phyloP scores from a whole-genome alignment of 2,113 vertebrate species.

The Felis catus region F.catus_Fca126_mat1.0 CM031419.1:50020001-50020500 shows the following conservation, averaged over 20 bases:
- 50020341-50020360: background rate
- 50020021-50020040: too few species aligned
- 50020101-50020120: background rate
- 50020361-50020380: conserved; percentile 60
- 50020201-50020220: background rate
- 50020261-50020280: background rate
- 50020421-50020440: conserved; percentile 64
- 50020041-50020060: too few species aligned
- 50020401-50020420: conserved; percentile 9
- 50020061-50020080: too few species aligned
- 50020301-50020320: background rate
- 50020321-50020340: background rate
- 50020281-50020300: accelerated
- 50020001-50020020: too few species aligned
- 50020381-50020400: conserved; percentile 9
- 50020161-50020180: background rate
- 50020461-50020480: background rate
- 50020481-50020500: background rate
- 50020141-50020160: background rate
- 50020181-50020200: background rate
- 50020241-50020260: background rate
- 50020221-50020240: background rate
- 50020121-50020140: background rate
- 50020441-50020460: conserved; percentile 35
- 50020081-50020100: background rate